Evolutionary conservation across 2,113 vertebrate genomes (phyloP).

Genomic region (human): GRCh38 chr3:49699501-49700000

Average conservation of each 20-base stretch:
- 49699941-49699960: background rate
- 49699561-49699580: slow-evolving; percentile 87
- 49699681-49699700: slow-evolving; percentile 86
- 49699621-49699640: background rate
- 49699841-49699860: background rate
- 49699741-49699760: slow-evolving; percentile 96
- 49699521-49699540: slow-evolving; percentile 91
- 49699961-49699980: background rate
- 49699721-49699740: slow-evolving; percentile 91
- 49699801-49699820: background rate
- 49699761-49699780: slow-evolving; percentile 95
- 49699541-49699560: slow-evolving; percentile 93
- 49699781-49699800: rapidly evolving
- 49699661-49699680: slow-evolving; percentile 91
- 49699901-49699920: background rate
- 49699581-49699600: slow-evolving; percentile 81
- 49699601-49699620: background rate
- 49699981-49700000: background rate
- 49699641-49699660: background rate
- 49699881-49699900: background rate
- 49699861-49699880: background rate
- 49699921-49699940: background rate
- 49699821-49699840: background rate
- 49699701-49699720: slow-evolving; percentile 95
- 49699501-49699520: slow-evolving; percentile 89